Evolutionary conservation across 2,888 invertebrate species (phyloP), one percentile per base, ranked within the genome.

Genomic region (Thymelicus lineola): DNA sequence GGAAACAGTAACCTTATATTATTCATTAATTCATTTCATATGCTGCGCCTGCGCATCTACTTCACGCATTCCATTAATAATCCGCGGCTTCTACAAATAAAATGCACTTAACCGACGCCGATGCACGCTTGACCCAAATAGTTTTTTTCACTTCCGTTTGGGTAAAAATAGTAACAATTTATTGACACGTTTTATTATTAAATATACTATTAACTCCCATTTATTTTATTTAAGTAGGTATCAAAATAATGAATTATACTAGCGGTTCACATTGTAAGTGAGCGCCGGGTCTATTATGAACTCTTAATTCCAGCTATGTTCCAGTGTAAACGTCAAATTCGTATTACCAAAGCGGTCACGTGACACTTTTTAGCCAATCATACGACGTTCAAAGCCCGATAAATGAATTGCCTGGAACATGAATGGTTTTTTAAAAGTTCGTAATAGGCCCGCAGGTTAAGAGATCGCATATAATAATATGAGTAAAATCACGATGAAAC

Each of bases 11-110:
- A 50, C 48, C 15, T 9, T 7, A 50, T 50, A 50, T 50, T 50
- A 50, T 50, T 50, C 48, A 55, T 20, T 55, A 55, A 55, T 12
- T 55, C 20, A 55, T 7, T 5, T 55, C 55, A 55, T 55, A 50
- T 50, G 48, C 48, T n/a, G 17, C 48, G 17, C 48, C 48, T n/a
- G 17, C 48, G 17, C 48, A 17, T 50, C 48, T 17, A 50, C 48
- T 50, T 17, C 17, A 50, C 17, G 17, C 48, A 50, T 50, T 50
- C 48, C 48, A 6, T 55, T 55, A 6, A 55, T 20, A 28, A 28
- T 12, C 55, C 55, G 14, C 14, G 12, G 28, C 20, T 55, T 55
- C 55, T 55, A 55, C 55, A 55, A 55, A 28, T 55, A 50, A 55
- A 55, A 55, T 55, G 55, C 55, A 55, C 55, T 55, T 14, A 28